phyloP scores from a whole-genome alignment of 2,113 vertebrate genomes.

The Tachysurus fulvidraco region DNA sequence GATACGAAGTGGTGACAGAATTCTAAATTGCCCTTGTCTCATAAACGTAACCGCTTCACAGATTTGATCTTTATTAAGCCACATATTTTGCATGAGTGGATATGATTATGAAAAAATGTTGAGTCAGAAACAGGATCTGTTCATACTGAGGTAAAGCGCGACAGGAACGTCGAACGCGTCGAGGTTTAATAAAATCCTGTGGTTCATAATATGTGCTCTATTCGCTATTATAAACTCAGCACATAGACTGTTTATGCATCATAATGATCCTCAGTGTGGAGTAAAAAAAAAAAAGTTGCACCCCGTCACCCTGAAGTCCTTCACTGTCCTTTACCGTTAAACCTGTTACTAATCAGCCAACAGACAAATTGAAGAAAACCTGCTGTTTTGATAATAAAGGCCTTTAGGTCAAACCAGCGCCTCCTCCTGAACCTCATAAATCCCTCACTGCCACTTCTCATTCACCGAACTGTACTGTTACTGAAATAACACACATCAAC shows the following conservation, averaged over 20 bases:
- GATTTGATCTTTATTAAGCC: not conserved
- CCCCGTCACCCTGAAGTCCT: not conserved
- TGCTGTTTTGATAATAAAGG: slow-evolving; percentile 59
- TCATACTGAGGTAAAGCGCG: not conserved
- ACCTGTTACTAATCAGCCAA: slow-evolving; percentile 71
- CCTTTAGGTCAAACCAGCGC: slow-evolving; percentile 49
- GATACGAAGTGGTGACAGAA: not conserved
- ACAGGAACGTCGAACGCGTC: slow-evolving; percentile 9
- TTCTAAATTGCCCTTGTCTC: slow-evolving; percentile 11
- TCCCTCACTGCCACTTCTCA: slow-evolving; percentile 36
- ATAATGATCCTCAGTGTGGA: not conserved
- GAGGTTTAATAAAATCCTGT: slow-evolving; percentile 19
- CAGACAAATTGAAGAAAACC: slow-evolving; percentile 57
- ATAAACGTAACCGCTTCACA: not conserved
- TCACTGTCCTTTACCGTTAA: slow-evolving; percentile 53
- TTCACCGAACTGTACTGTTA: slow-evolving; percentile 64
- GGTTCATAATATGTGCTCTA: slow-evolving; percentile 1
- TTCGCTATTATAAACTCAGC: not conserved
- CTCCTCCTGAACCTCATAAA: slow-evolving; percentile 50
- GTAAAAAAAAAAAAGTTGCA: not conserved
- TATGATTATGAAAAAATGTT: not conserved
- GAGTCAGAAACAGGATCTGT: not conserved
- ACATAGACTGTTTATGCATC: slow-evolving; percentile 7
- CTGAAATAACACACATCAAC: not conserved
- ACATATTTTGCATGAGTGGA: not conserved